These are phyloP conservation scores for Perognathus longimembris DNA, from an alignment of 2,113 vertebrate genomes.

Conservation along the genomic window DNA sequence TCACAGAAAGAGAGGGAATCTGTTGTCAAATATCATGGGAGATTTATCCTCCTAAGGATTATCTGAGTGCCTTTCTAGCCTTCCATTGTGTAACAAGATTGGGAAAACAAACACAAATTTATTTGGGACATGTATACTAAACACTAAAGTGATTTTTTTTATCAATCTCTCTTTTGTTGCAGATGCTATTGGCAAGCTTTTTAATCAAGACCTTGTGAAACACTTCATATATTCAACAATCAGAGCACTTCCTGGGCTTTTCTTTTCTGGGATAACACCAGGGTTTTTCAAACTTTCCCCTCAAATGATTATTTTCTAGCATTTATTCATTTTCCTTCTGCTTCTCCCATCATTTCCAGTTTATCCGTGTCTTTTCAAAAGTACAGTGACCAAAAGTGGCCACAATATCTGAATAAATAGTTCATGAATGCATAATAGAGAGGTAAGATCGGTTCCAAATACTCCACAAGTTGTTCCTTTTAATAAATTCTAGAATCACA, in stretches of 20 bases:
- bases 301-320: neutral
- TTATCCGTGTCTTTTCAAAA: slow-evolving; percentile 56
- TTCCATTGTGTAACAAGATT: neutral
- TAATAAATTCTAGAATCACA: slow-evolving; percentile 73
- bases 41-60: neutral
- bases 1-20: neutral
- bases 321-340: slow-evolving; percentile 23
- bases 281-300: neutral
- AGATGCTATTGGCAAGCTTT: neutral
- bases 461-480: slow-evolving; percentile 57
- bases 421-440: slow-evolving; percentile 72
- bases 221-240: neutral
- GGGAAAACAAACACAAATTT: slow-evolving; percentile 1
- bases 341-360: slow-evolving; percentile 43
- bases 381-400: slow-evolving; percentile 56
- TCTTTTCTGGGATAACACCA: neutral
- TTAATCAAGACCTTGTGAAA: slow-evolving; percentile 31
- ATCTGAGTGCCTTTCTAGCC: neutral
- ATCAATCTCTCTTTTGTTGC: slow-evolving; percentile 36
- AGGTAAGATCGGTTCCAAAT: slow-evolving; percentile 73
- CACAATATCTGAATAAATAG: slow-evolving; percentile 50
- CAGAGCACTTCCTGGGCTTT: neutral
- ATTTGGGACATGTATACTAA: neutral
- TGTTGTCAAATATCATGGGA: neutral
- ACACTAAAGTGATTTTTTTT: neutral